Evolutionary conservation across 2,113 vertebrate species (phyloP), one percentile per base, ranked within the genome.

Genomic region (Syngnathoides biaculeatus): DNA sequence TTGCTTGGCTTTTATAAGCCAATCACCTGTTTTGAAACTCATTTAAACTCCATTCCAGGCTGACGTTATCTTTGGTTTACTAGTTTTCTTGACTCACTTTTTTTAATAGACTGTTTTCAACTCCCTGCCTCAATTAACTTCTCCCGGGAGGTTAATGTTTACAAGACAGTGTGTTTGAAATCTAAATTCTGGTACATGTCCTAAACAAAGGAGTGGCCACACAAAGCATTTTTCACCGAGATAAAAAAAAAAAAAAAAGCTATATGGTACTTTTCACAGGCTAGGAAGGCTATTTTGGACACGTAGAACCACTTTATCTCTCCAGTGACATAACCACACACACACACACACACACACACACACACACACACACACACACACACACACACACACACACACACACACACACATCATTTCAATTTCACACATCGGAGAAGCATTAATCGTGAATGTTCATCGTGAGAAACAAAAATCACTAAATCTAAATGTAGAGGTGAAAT

Each of bases 281-380:
- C 9, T 11, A 43, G 13, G 9, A 43, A 10, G 9, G 13, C 4
- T 17, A 12, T 50, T n/a, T 50, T 50, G 5, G 48, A 20, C 48
- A 50, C 48, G 8, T 50, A 43, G 42, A 10, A 43, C 9, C 42
- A 50, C 48, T 20, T 50, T 4, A n/a, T 5, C n/a, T 91, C 88
- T 48, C 95, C 95, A 0, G 95, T 90, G 24, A 85, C 64, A 69
- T 96, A 95, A 69, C 69, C 70, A 77, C 27, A 1, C 17, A 48
- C 10, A 19, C 58, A 63, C 45, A 56, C 27, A 20, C 12, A 17
- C 57, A 70, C 53, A 60, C 64, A 67, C 4, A 12, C 69, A 77
- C 35, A 1, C 17, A 48, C 8, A 17, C 57, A 63, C 42, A 48
- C 10, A 19, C 58, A 63, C 45, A 56, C 27, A 20, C 12, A 17